These are phyloP conservation scores for Creontiades dilutus DNA, from an alignment of 2,888 invertebrate species.

Conservation along the genomic window DNA sequence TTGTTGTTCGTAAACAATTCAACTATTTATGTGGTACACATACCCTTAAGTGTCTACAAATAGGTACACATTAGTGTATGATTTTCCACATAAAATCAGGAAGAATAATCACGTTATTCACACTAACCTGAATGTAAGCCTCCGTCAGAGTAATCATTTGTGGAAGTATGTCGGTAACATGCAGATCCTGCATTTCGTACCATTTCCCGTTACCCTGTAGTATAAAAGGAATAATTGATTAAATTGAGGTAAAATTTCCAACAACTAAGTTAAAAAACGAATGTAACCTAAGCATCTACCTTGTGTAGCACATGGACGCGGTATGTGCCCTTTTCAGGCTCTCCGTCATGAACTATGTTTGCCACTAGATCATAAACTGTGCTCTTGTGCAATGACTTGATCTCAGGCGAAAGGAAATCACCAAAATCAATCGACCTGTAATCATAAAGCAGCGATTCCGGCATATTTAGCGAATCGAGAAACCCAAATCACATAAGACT, in stretches of 20 bases:
- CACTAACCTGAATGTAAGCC: constrained; percentile 93
- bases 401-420: constrained; percentile 93
- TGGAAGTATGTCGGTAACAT: constrained; percentile 97
- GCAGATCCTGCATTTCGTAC: constrained; percentile 96
- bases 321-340: constrained; percentile 89
- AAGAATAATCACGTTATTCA: too few species aligned
- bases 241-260: too few species aligned
- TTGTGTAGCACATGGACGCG: constrained; percentile 78
- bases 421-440: constrained; percentile 97
- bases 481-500: too few species aligned
- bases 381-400: constrained; percentile 86
- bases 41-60: too few species aligned
- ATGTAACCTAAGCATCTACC: constrained; percentile 77
- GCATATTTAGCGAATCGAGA: too few species aligned
- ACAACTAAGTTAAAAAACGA: too few species aligned
- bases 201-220: constrained; percentile 87
- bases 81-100: too few species aligned
- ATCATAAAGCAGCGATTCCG: constrained; percentile 75
- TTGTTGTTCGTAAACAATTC: too few species aligned
- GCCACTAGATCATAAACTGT: constrained; percentile 98
- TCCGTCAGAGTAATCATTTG: constrained; percentile 99
- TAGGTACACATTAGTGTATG: too few species aligned
- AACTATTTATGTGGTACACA: too few species aligned
- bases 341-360: constrained; percentile 99
- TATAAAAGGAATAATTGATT: background rate